phyloP scores from a whole-genome alignment of 2,888 invertebrate species.

The Eupithecia insigniata region DNA sequence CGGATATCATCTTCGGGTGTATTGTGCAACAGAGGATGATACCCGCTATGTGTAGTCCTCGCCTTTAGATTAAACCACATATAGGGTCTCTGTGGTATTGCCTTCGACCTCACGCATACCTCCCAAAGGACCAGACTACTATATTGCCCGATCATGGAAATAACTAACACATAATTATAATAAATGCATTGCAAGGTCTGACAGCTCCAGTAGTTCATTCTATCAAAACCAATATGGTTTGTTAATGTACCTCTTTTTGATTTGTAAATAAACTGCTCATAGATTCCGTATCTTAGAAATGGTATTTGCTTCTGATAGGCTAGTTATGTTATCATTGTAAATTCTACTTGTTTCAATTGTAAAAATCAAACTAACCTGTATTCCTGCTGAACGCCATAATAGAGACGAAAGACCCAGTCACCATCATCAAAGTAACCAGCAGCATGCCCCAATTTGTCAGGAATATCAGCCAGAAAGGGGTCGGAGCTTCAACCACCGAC shows the following conservation, averaged over 20 bases:
- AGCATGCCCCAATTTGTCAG: conserved; percentile 79
- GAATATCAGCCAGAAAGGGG: conserved; percentile 66
- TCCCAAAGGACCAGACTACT: too few species aligned
- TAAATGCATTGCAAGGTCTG: not conserved
- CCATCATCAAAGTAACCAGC: conserved; percentile 57
- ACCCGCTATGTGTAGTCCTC: too few species aligned
- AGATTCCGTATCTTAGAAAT: not conserved
- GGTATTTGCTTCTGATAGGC: not conserved
- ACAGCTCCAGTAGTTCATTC: not conserved
- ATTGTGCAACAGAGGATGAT: too few species aligned
- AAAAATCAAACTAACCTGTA: conserved; percentile 56
- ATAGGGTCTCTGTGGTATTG: too few species aligned
- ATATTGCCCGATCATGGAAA: too few species aligned
- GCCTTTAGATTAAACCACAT: too few species aligned
- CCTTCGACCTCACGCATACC: too few species aligned
- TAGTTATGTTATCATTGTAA: not conserved
- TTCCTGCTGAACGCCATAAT: conserved; percentile 53
- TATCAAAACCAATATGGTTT: not conserved
- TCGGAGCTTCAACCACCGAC: conserved; percentile 59
- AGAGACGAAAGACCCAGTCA: conserved; percentile 66
- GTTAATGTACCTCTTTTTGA: not conserved
- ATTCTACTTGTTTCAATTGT: not conserved
- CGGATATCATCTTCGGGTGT: too few species aligned
- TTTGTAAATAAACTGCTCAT: not conserved
- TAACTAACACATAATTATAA: too few species aligned